phyloP scores from a whole-genome alignment of 2,888 invertebrate genomes.

The Argyresthia goedartella region DNA sequence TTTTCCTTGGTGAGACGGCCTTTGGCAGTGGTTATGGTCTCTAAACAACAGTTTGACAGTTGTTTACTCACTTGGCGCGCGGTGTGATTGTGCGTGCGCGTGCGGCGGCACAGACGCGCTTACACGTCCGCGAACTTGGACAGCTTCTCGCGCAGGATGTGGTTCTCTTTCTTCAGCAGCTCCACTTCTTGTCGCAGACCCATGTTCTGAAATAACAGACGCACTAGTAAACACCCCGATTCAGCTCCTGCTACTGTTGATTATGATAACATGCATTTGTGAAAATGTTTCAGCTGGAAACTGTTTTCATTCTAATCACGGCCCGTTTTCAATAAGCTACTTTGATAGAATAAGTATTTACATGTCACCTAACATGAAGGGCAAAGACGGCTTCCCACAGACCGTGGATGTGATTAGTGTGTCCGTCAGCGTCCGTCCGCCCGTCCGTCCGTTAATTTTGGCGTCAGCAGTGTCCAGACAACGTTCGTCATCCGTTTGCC shows the following conservation, averaged over 20 bases:
- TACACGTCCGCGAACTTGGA: slow-evolving; percentile 90
- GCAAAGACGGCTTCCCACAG: not conserved
- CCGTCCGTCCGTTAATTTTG: not conserved
- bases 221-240: not conserved
- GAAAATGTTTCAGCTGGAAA: too few relatives aligned
- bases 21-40: too few relatives aligned
- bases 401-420: too few relatives aligned
- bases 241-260: not conserved
- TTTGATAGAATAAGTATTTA: too few relatives aligned
- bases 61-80: too few relatives aligned
- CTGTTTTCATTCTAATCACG: too few relatives aligned
- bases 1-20: too few relatives aligned
- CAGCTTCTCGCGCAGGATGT: slow-evolving; percentile 89
- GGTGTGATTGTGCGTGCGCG: slow-evolving; percentile 25
- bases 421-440: not conserved
- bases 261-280: too few relatives aligned
- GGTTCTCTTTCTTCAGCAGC: slow-evolving; percentile 91
- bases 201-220: slow-evolving; percentile 77
- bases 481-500: too few relatives aligned
- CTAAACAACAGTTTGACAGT: too few relatives aligned
- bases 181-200: slow-evolving; percentile 91
- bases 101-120: slow-evolving; percentile 32
- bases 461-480: too few relatives aligned
- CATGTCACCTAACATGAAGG: not conserved
- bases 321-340: too few relatives aligned